Conservation (phyloP, 2,113 vertebrate species). For the Thalassarche chlororhynchos region DNA sequence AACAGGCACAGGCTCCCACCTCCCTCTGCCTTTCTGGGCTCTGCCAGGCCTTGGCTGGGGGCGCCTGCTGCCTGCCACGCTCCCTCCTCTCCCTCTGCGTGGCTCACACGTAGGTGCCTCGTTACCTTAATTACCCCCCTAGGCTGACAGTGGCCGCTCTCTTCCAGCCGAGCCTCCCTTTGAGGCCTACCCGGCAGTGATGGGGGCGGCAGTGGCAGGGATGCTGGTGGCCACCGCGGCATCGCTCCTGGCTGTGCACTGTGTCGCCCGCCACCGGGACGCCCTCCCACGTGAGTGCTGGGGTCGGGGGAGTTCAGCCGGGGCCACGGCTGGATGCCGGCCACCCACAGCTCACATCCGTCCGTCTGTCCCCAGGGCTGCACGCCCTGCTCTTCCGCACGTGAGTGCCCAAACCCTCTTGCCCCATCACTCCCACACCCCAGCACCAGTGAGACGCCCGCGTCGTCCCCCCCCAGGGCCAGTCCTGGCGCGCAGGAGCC, state of each 20-base stretch:
- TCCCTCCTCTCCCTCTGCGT: background rate
- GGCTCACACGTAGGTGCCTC: rapidly evolving
- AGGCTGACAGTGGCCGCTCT: background rate
- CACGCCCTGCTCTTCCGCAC: conserved; percentile 19
- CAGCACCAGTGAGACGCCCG: rapidly evolving
- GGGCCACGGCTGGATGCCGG: rapidly evolving
- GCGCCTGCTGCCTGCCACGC: background rate
- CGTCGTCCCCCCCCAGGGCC: background rate
- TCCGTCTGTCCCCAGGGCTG: background rate
- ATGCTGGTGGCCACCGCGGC: conserved; percentile 1
- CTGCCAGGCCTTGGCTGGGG: background rate
- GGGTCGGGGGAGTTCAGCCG: rapidly evolving
- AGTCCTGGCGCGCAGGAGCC: background rate
- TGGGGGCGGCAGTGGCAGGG: background rate
- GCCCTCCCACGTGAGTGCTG: background rate
- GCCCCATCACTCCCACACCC: rapidly evolving
- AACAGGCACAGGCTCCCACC: background rate
- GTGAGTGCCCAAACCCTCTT: background rate
- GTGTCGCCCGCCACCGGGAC: background rate
- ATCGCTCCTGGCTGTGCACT: background rate
- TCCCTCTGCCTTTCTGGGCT: background rate
- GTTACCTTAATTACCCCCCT: background rate
- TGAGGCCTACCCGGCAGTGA: conserved; percentile 2
- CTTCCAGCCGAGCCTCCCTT: conserved; percentile 48
- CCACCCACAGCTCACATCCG: rapidly evolving